phyloP scores from a whole-genome alignment of 2,888 invertebrate genomes.

The Timema cristinae region DNA sequence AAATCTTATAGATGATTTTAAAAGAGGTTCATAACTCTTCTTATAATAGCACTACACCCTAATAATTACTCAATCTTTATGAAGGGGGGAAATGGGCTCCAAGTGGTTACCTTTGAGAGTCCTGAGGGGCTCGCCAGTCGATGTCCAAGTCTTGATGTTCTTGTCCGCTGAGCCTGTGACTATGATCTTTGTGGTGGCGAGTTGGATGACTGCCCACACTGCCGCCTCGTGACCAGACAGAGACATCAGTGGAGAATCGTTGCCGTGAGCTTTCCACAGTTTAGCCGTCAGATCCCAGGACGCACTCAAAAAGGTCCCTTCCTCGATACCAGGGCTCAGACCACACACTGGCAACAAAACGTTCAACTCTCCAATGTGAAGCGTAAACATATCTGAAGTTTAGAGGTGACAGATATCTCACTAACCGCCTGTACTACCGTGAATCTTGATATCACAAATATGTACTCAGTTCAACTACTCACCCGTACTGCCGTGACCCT shows the following conservation, averaged over 20 bases:
- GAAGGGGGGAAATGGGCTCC: too few relatives aligned
- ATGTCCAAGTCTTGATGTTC: slow-evolving; percentile 77
- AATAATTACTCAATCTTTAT: too few relatives aligned
- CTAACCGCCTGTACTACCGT: too few relatives aligned
- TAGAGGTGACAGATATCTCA: too few relatives aligned
- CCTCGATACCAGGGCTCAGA: slow-evolving; percentile 46
- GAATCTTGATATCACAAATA: too few relatives aligned
- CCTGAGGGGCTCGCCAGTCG: slow-evolving; percentile 60
- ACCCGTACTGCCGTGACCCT: slow-evolving; percentile 75
- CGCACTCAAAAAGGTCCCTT: slow-evolving; percentile 68
- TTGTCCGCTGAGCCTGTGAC: slow-evolving; percentile 93
- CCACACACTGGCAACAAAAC: slow-evolving; percentile 47
- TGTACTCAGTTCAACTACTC: slow-evolving; percentile 18
- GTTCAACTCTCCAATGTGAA: neutral
- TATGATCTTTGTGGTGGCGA: slow-evolving; percentile 50
- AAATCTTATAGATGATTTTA: too few relatives aligned
- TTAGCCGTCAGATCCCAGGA: slow-evolving; percentile 92
- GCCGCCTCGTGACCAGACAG: slow-evolving; percentile 74
- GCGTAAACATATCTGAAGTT: neutral
- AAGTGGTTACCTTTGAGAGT: slow-evolving; percentile 57
- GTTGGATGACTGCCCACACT: slow-evolving; percentile 74
- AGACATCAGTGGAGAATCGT: slow-evolving; percentile 48
- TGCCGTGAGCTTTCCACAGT: slow-evolving; percentile 66
- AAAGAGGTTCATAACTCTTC: too few relatives aligned
- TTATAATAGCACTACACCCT: neutral